phyloP scores from a whole-genome alignment of 2,113 vertebrate genomes.

The Microcebus tavaratra region DNA sequence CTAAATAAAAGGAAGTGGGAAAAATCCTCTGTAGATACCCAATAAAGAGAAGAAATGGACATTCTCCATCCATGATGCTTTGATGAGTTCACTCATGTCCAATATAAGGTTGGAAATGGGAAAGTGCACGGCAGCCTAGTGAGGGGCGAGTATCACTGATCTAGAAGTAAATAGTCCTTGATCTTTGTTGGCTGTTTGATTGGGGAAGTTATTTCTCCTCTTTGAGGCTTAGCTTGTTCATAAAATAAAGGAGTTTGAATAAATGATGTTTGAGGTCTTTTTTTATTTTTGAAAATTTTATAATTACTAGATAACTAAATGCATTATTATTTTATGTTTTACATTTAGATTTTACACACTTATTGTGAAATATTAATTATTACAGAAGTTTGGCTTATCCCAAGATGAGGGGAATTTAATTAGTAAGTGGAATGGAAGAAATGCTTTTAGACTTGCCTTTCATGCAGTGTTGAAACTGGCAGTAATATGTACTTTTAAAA shows the following conservation, averaged over 20 bases:
- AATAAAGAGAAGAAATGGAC: not conserved
- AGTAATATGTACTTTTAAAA: not conserved
- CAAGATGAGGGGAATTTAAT: not conserved
- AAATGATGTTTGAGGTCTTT: not conserved
- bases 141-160: not conserved
- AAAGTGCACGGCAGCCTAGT: not conserved
- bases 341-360: not conserved
- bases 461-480: not conserved
- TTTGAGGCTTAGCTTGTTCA: not conserved
- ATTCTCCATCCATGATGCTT: not conserved
- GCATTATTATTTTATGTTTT: not conserved
- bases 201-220: not conserved
- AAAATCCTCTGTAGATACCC: not conserved
- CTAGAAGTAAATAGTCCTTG: not conserved
- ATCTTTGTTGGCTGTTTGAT: not conserved
- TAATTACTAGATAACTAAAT: not conserved
- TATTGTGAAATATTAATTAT: conserved; percentile 31
- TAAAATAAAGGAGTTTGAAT: not conserved
- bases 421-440: not conserved
- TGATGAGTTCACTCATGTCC: not conserved
- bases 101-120: not conserved
- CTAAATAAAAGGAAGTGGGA: not conserved
- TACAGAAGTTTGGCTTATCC: not conserved
- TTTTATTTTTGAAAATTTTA: not conserved
- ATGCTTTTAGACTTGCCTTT: conserved; percentile 15